Evolutionary conservation across 64 coral and sea anemone genomes (phyloP).

Genomic region (Dendrophyllia cribrosa): DNA sequence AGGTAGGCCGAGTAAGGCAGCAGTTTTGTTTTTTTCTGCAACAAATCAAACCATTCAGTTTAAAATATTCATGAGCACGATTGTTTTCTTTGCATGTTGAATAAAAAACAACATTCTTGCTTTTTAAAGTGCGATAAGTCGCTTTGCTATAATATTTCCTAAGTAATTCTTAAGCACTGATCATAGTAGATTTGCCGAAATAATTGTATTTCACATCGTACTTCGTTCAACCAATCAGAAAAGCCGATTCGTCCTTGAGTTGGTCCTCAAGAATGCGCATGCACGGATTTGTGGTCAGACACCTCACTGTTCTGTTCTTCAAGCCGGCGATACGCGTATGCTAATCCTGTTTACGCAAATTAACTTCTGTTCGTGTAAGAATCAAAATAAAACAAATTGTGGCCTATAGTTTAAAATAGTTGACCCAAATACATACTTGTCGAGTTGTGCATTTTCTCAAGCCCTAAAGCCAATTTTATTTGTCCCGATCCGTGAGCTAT

Average conservation of each 20-base stretch:
- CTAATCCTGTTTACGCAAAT: not conserved
- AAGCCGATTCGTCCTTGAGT: not conserved
- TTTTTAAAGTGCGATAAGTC: not conserved
- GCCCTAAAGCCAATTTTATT: not conserved
- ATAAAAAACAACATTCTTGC: not conserved
- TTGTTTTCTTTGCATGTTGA: not conserved
- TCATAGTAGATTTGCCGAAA: not conserved
- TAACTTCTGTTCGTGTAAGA: not conserved
- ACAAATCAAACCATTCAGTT: no score
- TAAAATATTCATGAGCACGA: not conserved
- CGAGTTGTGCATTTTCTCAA: not conserved
- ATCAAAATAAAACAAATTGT: no score
- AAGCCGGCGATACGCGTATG: not conserved
- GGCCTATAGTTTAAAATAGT: no score
- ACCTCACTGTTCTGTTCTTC: not conserved
- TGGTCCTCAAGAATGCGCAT: not conserved
- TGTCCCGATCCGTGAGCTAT: no score
- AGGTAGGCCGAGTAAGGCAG: no score
- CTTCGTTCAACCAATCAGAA: not conserved
- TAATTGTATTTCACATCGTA: not conserved
- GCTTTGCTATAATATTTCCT: conserved; percentile 9
- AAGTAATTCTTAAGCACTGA: not conserved
- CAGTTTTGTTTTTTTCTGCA: no score
- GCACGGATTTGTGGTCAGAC: not conserved
- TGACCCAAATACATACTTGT: not conserved